Evolutionary conservation across 2,888 invertebrate genomes (phyloP).

Genomic region (Sipha maydis): DNA sequence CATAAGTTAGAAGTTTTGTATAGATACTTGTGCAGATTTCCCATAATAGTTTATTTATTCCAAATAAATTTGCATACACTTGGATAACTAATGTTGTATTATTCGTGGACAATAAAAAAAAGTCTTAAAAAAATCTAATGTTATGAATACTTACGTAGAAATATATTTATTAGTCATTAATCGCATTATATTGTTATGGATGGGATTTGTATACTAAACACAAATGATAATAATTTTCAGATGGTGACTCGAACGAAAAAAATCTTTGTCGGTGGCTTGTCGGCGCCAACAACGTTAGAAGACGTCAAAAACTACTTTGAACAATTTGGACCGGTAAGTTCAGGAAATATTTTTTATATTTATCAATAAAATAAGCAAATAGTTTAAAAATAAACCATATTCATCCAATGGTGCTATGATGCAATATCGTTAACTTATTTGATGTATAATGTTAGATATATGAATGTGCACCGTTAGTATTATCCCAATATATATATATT

Average conservation of each 20-base stretch:
- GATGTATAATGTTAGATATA: background rate
- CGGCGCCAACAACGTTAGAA: slow-evolving; percentile 98
- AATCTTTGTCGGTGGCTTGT: slow-evolving; percentile 99
- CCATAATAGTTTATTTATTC: too few species aligned
- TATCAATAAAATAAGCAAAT: background rate
- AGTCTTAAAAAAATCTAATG: too few species aligned
- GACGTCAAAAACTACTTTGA: slow-evolving; percentile 99
- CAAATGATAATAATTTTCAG: slow-evolving; percentile 70
- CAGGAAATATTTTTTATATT: background rate
- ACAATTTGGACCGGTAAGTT: slow-evolving; percentile 98
- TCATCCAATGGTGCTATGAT: background rate
- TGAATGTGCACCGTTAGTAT: background rate
- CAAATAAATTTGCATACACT: too few species aligned
- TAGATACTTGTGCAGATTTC: too few species aligned
- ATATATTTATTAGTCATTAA: too few species aligned
- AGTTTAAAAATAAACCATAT: background rate
- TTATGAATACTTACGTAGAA: too few species aligned
- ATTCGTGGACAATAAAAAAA: too few species aligned
- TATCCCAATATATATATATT: background rate
- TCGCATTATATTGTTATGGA: too few species aligned
- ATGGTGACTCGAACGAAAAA: slow-evolving; percentile 99
- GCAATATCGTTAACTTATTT: background rate
- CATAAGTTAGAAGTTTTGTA: too few species aligned
- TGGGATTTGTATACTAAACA: background rate
- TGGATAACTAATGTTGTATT: too few species aligned